Base-by-base conservation (phyloP, 2,113 vertebrate genomes). In the Anoplopoma fimbria region DNA sequence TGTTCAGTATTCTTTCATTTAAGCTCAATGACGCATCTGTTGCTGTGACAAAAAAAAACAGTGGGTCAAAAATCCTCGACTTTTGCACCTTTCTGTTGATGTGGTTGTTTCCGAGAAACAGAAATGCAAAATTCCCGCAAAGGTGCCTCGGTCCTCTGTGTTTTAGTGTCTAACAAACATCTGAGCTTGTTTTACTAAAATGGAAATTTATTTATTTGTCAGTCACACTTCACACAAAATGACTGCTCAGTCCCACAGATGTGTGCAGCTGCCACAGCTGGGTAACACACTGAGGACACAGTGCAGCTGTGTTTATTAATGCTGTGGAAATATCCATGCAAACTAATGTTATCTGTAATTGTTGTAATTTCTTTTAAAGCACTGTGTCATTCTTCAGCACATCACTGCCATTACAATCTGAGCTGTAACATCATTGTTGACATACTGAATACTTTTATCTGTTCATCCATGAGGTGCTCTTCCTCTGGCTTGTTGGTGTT, bases 231-330 rank as follows among this genome's bases (percentile, higher is more conserved):
- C 42, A 25, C 4, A 31, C 36, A 27, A 33, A 7, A n/a, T 49
- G 31, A 2, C 4, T 27, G 42, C 12, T 42, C 25, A 29, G 0
- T 40, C 12, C n/a, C 55, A 29, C 76, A 83, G 75, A 87, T 79
- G 78, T 76, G 61, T 69, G 60, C 88, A 78, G 80, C 63, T 80
- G 76, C 82, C 63, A 75, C 81, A 72, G 79, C 82, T 85, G 74
- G 51, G 21, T 27, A 69, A 71, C 60, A 10, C 21, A 0, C 55
- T 53, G 13, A 77, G 82, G 72, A 65, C 29, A 6, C 31, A 21
- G 6, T 47, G 5, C 62, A 88, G 74, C 83, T 82, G 65, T 69
- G 33, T 72, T 68, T 45, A 38, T 29, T 62, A 69, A 53, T 79
- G 38, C 3, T 64, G 68, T 73, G 61, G 36, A 74, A 71, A 12